These are phyloP conservation scores for Heliconius hortense DNA, from an alignment of 2,888 invertebrate genomes.

Conservation along the genomic window DNA sequence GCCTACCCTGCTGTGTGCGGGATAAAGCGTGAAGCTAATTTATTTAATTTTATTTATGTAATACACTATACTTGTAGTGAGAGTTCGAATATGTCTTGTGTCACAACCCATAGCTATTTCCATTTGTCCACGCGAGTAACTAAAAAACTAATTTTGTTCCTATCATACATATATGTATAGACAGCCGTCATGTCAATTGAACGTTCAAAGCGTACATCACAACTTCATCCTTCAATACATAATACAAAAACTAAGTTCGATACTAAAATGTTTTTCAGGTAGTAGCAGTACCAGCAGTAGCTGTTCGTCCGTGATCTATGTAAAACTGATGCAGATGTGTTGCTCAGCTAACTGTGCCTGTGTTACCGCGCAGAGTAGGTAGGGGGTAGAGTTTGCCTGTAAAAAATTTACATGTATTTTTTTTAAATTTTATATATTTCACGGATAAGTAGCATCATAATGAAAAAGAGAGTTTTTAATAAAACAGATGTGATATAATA, in stretches of 20 bases:
- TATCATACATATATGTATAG: neutral
- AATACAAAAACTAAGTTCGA: constrained; percentile 11
- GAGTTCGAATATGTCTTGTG: too few species aligned
- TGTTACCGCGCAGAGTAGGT: constrained; percentile 24
- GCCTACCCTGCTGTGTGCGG: too few species aligned
- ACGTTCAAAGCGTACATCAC: neutral
- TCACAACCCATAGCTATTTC: too few species aligned
- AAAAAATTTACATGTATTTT: neutral
- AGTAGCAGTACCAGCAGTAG: neutral
- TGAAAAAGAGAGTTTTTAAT: too few species aligned
- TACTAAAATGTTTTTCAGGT: constrained; percentile 27
- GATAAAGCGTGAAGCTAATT: too few species aligned
- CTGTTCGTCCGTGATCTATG: constrained; percentile 31
- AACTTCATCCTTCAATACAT: neutral
- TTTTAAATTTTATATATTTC: neutral
- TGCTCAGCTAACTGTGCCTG: constrained; percentile 42
- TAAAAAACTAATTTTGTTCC: neutral
- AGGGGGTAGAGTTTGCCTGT: neutral
- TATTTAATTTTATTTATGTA: too few species aligned
- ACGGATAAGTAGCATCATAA: too few species aligned
- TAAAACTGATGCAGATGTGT: constrained; percentile 49
- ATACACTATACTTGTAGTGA: too few species aligned
- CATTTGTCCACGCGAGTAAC: too few species aligned
- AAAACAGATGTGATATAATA: too few species aligned
- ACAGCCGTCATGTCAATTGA: neutral